Conservation (phyloP, 2,113 vertebrate species). For the Pomatostomus ruficeps region DNA sequence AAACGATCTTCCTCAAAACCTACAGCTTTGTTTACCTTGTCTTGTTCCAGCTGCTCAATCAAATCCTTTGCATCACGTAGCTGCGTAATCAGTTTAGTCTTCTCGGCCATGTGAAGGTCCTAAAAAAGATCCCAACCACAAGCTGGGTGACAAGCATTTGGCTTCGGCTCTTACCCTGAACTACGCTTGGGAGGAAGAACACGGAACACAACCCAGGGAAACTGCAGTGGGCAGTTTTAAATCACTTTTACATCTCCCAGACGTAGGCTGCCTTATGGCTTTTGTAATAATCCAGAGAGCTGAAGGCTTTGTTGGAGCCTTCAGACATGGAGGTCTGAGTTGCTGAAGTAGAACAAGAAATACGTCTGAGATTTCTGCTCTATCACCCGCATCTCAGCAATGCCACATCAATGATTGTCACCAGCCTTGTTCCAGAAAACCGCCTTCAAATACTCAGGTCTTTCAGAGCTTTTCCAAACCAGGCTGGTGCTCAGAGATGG, state of each 20-base stretch:
- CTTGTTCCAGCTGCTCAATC: conserved; percentile 96
- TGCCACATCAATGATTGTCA: background rate
- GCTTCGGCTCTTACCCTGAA: background rate
- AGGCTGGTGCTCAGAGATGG: background rate
- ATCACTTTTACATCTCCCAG: background rate
- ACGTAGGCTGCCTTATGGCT: background rate
- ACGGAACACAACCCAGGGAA: background rate
- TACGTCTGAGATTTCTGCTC: background rate
- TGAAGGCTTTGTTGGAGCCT: background rate
- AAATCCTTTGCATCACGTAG: conserved; percentile 93
- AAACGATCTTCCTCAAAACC: background rate
- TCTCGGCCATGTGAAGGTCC: conserved; percentile 93
- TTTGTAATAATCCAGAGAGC: background rate
- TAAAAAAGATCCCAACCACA: conserved; percentile 48
- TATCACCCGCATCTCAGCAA: background rate
- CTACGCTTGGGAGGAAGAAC: background rate
- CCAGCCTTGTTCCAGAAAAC: background rate
- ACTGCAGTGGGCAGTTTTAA: background rate
- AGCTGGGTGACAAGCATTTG: background rate
- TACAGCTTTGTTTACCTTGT: conserved; percentile 83
- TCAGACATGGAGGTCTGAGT: background rate
- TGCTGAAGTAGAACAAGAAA: background rate
- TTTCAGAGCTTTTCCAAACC: background rate
- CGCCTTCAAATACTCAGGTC: background rate
- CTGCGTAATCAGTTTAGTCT: conserved; percentile 94